A percentile compares a stretch with the other conserved stretches of the same genome.
Conservation (phyloP, 2,113 vertebrate genomes). For the Burhinus oedicnemus region DNA sequence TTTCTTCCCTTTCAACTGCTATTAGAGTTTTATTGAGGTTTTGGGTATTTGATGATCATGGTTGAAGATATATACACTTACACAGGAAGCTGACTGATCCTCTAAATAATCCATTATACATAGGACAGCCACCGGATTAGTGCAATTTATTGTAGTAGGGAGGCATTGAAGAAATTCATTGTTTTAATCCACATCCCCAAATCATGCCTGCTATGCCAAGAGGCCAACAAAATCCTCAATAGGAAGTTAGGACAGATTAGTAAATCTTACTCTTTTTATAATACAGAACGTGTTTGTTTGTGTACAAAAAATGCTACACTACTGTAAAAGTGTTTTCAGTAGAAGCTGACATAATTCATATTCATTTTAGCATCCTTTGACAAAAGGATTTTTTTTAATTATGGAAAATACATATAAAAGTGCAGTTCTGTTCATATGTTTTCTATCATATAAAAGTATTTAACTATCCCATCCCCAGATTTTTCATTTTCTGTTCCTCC, state of each 20-base stretch:
- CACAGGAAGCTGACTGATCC: background rate
- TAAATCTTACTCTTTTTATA: background rate
- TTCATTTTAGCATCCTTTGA: background rate
- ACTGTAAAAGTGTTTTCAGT: background rate
- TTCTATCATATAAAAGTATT: background rate
- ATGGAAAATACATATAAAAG: background rate
- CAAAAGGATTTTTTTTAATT: background rate
- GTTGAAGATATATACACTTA: background rate
- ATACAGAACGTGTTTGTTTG: background rate
- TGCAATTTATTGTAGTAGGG: background rate
- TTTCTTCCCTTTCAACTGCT: background rate
- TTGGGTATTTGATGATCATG: background rate
- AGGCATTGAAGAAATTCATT: background rate
- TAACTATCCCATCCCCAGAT: background rate
- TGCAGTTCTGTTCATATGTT: rapidly evolving
- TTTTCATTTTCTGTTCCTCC: background rate
- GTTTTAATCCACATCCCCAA: background rate
- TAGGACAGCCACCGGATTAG: background rate
- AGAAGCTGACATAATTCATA: background rate
- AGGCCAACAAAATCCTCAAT: background rate
- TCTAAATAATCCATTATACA: background rate
- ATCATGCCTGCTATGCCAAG: background rate
- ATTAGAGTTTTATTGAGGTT: background rate
- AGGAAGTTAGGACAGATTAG: background rate
- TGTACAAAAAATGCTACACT: background rate